Percentiles rank a stretch among this genome's conserved stretches.
Evolutionary conservation across 2,888 invertebrate genomes (phyloP).

Genomic region (Argyresthia goedartella): DNA sequence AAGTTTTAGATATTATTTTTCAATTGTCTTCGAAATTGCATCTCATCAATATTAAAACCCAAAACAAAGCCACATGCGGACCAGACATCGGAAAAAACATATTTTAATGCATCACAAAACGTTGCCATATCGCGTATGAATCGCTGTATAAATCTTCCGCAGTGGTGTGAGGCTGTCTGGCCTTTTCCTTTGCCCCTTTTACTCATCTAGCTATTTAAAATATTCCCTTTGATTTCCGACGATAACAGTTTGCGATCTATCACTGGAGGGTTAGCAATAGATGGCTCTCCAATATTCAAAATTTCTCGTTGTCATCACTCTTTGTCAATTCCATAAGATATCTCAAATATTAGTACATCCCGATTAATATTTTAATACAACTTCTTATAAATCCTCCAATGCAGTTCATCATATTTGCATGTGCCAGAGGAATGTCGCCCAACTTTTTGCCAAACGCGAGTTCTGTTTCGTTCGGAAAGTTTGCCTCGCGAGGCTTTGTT

Average conservation of each 20-base stretch:
- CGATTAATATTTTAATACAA: not conserved
- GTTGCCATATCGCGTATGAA: conserved; percentile 44
- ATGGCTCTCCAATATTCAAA: not conserved
- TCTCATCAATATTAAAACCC: conserved; percentile 34
- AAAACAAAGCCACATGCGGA: conserved; percentile 40
- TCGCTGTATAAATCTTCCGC: conserved; percentile 49
- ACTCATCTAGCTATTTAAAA: conserved; percentile 64
- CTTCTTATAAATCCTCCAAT: no score
- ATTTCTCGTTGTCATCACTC: not conserved
- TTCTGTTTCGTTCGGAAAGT: conserved; percentile 38
- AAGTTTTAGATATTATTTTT: not conserved
- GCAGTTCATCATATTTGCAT: no score
- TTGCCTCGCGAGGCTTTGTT: conserved; percentile 43
- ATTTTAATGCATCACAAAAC: conserved; percentile 55
- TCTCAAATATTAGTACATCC: not conserved
- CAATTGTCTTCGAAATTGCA: not conserved
- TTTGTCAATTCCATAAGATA: not conserved
- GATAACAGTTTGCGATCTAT: conserved; percentile 54
- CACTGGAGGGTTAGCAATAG: not conserved
- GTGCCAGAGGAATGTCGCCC: conserved; percentile 6
- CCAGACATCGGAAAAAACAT: conserved; percentile 44
- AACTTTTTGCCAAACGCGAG: conserved; percentile 51
- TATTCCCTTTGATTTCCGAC: conserved; percentile 61
- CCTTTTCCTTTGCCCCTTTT: conserved; percentile 34
- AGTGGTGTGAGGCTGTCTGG: conserved; percentile 53